Percentiles rank a stretch among this genome's conserved stretches.
Conservation (phyloP, 2,888 invertebrate genomes). For the Drosophila anomelani region DNA sequence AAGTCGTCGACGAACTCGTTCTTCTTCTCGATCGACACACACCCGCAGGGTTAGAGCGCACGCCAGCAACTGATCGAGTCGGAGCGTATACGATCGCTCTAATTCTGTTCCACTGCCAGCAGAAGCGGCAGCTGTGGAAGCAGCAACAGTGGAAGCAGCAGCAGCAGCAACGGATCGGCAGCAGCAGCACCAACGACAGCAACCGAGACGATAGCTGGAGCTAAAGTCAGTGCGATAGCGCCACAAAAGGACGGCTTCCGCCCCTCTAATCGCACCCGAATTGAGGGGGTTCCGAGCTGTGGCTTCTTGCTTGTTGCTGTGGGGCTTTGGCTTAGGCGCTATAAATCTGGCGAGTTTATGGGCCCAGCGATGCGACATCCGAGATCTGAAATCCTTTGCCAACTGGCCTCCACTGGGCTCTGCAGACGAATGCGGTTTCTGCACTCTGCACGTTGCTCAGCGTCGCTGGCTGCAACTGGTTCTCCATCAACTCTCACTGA, state of each 20-base stretch:
- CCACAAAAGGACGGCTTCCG: slow-evolving; percentile 48
- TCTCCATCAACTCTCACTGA: slow-evolving; percentile 49
- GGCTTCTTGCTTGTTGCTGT: slow-evolving; percentile 9
- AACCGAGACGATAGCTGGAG: slow-evolving; percentile 13
- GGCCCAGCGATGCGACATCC: slow-evolving; percentile 3
- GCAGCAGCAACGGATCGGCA: slow-evolving; percentile 8
- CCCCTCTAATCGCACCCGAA: slow-evolving; percentile 59
- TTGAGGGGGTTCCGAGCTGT: slow-evolving; percentile 9
- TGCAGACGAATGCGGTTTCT: slow-evolving; percentile 38
- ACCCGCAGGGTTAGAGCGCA: slow-evolving; percentile 82
- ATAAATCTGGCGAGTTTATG: slow-evolving; percentile 28
- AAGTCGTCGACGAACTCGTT: slow-evolving; percentile 43
- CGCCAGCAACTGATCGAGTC: slow-evolving; percentile 82
- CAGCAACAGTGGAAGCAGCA: slow-evolving; percentile 8
- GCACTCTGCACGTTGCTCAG: slow-evolving; percentile 20
- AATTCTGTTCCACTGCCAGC: slow-evolving; percentile 63
- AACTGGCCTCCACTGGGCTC: slow-evolving; percentile 63
- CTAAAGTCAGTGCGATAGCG: slow-evolving; percentile 29
- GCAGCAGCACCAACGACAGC: slow-evolving; percentile 17
- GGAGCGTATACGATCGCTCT: slow-evolving; percentile 63
- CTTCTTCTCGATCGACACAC: slow-evolving; percentile 61
- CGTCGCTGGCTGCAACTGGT: slow-evolving; percentile 56
- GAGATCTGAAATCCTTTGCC: slow-evolving; percentile 36
- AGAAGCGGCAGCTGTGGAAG: slow-evolving; percentile 35
- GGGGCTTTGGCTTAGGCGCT: not conserved